phyloP scores from a whole-genome alignment of 2,888 invertebrate genomes.

The Epirrhoe tristata region DNA sequence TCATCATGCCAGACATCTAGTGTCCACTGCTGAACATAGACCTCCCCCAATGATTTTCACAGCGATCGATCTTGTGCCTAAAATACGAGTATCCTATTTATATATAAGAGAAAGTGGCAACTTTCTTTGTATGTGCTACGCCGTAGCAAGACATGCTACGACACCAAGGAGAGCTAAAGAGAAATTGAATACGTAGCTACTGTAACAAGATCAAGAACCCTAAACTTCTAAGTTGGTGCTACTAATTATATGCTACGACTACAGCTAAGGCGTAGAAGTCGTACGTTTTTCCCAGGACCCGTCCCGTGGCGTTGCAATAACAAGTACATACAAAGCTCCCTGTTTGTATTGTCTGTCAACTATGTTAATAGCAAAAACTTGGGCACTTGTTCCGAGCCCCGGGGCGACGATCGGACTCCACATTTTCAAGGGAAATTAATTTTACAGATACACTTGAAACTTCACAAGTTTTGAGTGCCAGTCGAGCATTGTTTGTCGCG shows the following conservation, averaged over 20 bases:
- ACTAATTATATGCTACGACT: neutral
- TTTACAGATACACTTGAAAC: slow-evolving; percentile 46
- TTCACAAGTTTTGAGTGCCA: slow-evolving; percentile 35
- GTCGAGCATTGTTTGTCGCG: slow-evolving; percentile 36
- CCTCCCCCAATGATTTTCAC: no score
- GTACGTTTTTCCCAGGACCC: neutral
- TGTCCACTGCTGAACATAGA: no score
- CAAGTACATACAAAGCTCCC: slow-evolving; percentile 24
- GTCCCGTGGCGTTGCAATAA: slow-evolving; percentile 7
- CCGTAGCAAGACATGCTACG: slow-evolving; percentile 5
- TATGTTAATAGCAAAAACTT: slow-evolving; percentile 50
- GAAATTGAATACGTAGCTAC: neutral
- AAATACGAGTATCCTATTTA: no score
- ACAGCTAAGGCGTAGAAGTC: neutral
- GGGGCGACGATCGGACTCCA: slow-evolving; percentile 46
- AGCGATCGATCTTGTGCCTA: no score
- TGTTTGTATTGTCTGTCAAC: slow-evolving; percentile 47
- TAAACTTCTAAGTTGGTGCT: neutral
- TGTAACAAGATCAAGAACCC: neutral
- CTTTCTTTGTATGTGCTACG: neutral
- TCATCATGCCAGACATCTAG: no score
- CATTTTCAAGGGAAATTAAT: slow-evolving; percentile 48
- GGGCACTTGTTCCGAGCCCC: slow-evolving; percentile 38
- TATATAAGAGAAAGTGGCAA: no score
- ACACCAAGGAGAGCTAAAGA: no score